Conservation (phyloP, 37 sponge, comb jelly and placozoan genomes). For the Halichondria panicea region DNA sequence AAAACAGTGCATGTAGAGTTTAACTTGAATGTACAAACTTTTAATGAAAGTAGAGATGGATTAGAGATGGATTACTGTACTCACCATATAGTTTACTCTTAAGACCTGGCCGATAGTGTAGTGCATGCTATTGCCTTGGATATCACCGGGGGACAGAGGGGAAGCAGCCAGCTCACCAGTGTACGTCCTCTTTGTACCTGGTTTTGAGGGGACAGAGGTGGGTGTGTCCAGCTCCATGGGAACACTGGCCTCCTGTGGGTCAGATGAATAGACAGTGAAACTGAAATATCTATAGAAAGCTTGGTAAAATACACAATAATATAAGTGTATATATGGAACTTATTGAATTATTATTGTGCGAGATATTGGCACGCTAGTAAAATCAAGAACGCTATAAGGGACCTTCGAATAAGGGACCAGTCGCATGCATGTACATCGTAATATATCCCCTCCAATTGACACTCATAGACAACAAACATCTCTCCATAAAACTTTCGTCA, state of each 20-base stretch:
- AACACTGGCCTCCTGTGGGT: background rate
- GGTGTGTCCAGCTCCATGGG: slow-evolving; percentile 12
- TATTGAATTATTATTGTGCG: too few relatives aligned
- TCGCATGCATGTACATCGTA: too few relatives aligned
- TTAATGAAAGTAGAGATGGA: background rate
- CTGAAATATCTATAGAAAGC: too few relatives aligned
- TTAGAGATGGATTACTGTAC: background rate
- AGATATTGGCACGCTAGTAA: too few relatives aligned
- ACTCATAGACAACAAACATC: too few relatives aligned
- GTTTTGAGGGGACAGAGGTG: background rate
- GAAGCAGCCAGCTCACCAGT: background rate
- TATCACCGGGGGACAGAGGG: background rate
- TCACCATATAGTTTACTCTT: background rate
- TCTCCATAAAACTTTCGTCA: too few relatives aligned
- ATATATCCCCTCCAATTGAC: too few relatives aligned
- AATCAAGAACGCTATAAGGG: too few relatives aligned
- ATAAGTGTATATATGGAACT: too few relatives aligned
- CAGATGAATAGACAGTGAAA: too few relatives aligned
- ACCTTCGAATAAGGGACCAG: too few relatives aligned
- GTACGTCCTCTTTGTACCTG: slow-evolving; percentile 5
- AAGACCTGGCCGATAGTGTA: background rate
- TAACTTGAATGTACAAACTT: background rate
- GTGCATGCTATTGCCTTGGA: background rate
- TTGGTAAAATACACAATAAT: too few relatives aligned
- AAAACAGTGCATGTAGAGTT: background rate